These are phyloP conservation scores for Idris sp. DNA, from an alignment of 1,140 invertebrate genomes.

Conservation along the genomic window DNA sequence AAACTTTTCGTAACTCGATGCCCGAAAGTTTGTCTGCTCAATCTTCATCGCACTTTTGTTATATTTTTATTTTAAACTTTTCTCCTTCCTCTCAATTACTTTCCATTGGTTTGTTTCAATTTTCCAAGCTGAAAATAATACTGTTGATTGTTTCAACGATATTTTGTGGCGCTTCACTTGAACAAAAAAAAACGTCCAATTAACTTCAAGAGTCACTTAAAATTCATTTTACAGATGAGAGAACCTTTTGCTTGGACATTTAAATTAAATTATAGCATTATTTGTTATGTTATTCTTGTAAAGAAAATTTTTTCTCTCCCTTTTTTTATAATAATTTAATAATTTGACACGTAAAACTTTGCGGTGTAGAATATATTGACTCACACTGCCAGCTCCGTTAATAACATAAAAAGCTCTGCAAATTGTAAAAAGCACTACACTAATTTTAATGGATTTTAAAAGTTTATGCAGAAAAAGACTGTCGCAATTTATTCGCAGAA, in stretches of 20 bases:
- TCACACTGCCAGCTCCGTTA: too few species aligned
- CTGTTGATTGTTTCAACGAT: conserved; percentile 8
- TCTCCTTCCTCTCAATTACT: neutral
- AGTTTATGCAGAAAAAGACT: conserved; percentile 19
- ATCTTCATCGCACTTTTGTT: conserved; percentile 6
- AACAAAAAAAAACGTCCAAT: conserved; percentile 32
- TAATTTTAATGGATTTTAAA: conserved; percentile 32
- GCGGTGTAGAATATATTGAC: too few species aligned
- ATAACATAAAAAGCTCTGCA: conserved; percentile 15
- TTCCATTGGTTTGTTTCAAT: neutral
- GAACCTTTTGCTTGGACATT: conserved; percentile 24
- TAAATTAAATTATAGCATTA: conserved; percentile 9
- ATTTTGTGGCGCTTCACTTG: conserved; percentile 4
- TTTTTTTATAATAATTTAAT: too few species aligned
- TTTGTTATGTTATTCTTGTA: too few species aligned
- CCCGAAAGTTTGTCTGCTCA: conserved; percentile 19
- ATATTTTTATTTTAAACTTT: neutral
- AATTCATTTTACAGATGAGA: conserved; percentile 30
- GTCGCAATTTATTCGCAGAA: conserved; percentile 23
- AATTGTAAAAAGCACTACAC: conserved; percentile 14
- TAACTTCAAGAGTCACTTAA: conserved; percentile 13
- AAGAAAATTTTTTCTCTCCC: too few species aligned
- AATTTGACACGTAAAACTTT: too few species aligned
- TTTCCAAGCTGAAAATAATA: conserved; percentile 16
- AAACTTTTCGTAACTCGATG: conserved; percentile 12